Evolutionary conservation across 2,888 invertebrate species (phyloP).

Genomic region (Leptinotarsa juncta): DNA sequence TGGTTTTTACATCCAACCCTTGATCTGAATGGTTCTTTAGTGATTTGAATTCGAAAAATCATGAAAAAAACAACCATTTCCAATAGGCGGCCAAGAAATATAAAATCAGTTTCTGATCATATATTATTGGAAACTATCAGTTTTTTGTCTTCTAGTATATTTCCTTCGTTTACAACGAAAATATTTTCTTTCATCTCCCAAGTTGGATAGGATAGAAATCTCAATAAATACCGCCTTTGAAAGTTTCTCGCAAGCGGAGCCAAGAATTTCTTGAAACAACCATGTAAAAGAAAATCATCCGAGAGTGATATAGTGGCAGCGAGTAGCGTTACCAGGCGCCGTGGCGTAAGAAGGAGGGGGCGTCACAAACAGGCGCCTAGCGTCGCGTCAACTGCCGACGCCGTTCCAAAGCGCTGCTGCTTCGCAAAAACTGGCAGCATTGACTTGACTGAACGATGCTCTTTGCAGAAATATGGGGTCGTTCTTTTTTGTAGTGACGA

Average conservation of each 20-base stretch:
- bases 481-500: conserved; percentile 29
- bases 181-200: not conserved
- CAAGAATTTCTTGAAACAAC: conserved; percentile 19
- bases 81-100: too few relatives aligned
- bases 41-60: too few relatives aligned
- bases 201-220: not conserved
- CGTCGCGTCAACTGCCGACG: conserved; percentile 65
- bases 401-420: conserved; percentile 69
- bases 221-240: not conserved
- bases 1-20: too few relatives aligned
- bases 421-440: conserved; percentile 56
- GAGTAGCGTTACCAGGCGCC: conserved; percentile 50
- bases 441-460: conserved; percentile 46
- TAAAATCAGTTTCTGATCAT: too few relatives aligned
- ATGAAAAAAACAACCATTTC: too few relatives aligned
- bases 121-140: too few relatives aligned
- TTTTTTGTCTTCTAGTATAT: not conserved
- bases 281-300: conserved; percentile 36
- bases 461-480: conserved; percentile 18
- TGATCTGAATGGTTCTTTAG: too few relatives aligned
- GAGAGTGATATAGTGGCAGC: conserved; percentile 50
- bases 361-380: conserved; percentile 64
- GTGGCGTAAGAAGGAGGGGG: conserved; percentile 56
- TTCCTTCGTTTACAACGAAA: not conserved
- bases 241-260: not conserved